Base-by-base conservation (phyloP, 2,797 vertebrate genomes). In the Euphonia xanthogaster region DNA sequence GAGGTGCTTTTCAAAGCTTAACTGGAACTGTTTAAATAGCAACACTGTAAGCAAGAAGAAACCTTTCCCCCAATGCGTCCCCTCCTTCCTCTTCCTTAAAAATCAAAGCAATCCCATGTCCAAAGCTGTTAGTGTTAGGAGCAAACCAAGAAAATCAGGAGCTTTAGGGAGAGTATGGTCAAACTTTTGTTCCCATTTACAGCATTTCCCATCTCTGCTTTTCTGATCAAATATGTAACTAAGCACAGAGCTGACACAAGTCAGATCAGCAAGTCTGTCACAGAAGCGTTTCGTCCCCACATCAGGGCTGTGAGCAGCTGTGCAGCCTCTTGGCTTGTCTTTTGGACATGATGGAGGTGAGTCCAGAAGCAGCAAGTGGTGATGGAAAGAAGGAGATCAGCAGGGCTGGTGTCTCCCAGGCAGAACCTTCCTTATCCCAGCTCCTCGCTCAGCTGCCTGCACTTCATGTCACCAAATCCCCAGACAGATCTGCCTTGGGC, bases 1-100 rank as follows among this genome's bases (percentile, higher is more conserved):
- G 89, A 94, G 90, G 74, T 82, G 67, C 71, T 94, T 89, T 89
- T 95, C 74, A 79, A n/a, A 95, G 74, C 50, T 63, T 45, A 86
- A 79, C 90, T 84, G 40, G 30, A 76, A 14, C 40, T 78, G 35
- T 85, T 95, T 80, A 87, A 89, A 90, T 40, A 88, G 60, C 10
- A 91, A 73, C 50, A 24, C 39, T 51, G 40, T 47, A 82, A 79
- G 76, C 71, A 96, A 76, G 55, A 81, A 78, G 31, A 54, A 90
- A 37, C 53, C 45, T 77, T 48, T 60, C 7, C 9, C 9, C 13
- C 3, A 8, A 12, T 9, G 22, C 2, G 7, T 60, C 8, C 18
- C 3, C 12, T 48, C 2, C 4, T 5, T 9, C 30, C 33, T 15
- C 4, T 20, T 3, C 10, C 35, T 24, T 68, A 45, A 84, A 91